phyloP scores from a whole-genome alignment of 2,888 invertebrate genomes.

The Microplitis manilae region DNA sequence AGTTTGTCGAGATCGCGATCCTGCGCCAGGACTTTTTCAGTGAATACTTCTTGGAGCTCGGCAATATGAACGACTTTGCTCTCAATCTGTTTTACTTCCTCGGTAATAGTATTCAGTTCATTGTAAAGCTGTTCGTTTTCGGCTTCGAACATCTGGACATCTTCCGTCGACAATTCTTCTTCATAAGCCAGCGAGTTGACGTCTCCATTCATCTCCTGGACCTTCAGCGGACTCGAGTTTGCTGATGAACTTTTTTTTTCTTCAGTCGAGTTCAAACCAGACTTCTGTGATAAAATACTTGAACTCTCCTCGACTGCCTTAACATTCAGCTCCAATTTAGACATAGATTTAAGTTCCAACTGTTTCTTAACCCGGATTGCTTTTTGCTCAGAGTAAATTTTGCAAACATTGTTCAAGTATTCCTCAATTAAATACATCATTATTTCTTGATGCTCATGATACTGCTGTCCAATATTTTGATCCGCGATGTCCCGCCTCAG shows the following conservation, averaged over 20 bases:
- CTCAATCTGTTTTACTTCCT: slow-evolving; percentile 92
- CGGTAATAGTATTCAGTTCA: slow-evolving; percentile 89
- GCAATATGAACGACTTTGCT: slow-evolving; percentile 96
- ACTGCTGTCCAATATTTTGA: slow-evolving; percentile 75
- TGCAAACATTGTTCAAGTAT: slow-evolving; percentile 89
- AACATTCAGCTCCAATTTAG: slow-evolving; percentile 77
- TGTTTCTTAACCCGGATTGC: slow-evolving; percentile 89
- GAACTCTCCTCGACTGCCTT: slow-evolving; percentile 37
- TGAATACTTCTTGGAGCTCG: slow-evolving; percentile 94
- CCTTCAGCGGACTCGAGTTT: slow-evolving; percentile 62
- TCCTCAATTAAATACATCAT: slow-evolving; percentile 83
- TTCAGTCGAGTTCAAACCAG: slow-evolving; percentile 60
- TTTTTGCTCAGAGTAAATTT: slow-evolving; percentile 90
- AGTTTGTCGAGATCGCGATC: slow-evolving; percentile 94
- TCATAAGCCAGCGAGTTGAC: slow-evolving; percentile 71
- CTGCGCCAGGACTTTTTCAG: slow-evolving; percentile 95
- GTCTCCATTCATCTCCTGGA: slow-evolving; percentile 67
- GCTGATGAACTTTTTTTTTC: slow-evolving; percentile 34
- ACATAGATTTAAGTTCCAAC: slow-evolving; percentile 86
- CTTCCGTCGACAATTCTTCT: slow-evolving; percentile 84
- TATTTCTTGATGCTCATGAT: slow-evolving; percentile 83
- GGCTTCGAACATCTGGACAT: slow-evolving; percentile 92
- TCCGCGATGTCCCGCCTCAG: slow-evolving; percentile 79
- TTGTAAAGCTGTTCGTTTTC: slow-evolving; percentile 92
- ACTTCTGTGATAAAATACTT: slow-evolving; percentile 56